Percentiles rank a stretch among this genome's conserved stretches.
Conservation (phyloP, 2,113 vertebrate species). For the Alethe diademata region DNA sequence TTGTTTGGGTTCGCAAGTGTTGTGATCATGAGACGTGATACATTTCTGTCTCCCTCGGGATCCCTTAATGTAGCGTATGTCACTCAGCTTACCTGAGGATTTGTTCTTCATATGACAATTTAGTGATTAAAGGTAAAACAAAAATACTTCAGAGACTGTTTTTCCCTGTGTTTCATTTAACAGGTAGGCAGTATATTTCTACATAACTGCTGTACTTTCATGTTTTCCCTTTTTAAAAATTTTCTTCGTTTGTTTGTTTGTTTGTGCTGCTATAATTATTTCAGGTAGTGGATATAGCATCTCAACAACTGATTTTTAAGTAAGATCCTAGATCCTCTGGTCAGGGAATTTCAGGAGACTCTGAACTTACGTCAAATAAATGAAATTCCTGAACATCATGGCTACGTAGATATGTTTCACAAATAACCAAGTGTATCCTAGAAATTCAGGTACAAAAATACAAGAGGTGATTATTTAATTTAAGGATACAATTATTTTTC, state of each 20-base stretch:
- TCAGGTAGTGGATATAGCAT: not conserved
- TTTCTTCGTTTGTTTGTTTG: not conserved
- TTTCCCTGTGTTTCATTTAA: not conserved
- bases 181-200: not conserved
- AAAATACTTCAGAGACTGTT: not conserved
- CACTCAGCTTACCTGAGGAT: not conserved
- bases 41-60: not conserved
- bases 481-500: not conserved
- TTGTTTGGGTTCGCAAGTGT: conserved; percentile 5
- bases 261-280: not conserved
- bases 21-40: not conserved
- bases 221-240: not conserved
- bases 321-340: not conserved
- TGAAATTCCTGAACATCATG: not conserved
- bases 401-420: not conserved
- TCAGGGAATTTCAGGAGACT: not conserved
- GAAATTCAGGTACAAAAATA: not conserved
- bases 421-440: not conserved
- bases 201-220: not conserved
- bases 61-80: not conserved
- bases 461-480: not conserved
- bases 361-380: not conserved
- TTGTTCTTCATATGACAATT: not conserved
- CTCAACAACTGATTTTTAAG: not conserved
- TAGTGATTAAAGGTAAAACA: not conserved